phyloP scores from a whole-genome alignment of 2,113 vertebrate species.

The Psittacula cyanocephala region DNA sequence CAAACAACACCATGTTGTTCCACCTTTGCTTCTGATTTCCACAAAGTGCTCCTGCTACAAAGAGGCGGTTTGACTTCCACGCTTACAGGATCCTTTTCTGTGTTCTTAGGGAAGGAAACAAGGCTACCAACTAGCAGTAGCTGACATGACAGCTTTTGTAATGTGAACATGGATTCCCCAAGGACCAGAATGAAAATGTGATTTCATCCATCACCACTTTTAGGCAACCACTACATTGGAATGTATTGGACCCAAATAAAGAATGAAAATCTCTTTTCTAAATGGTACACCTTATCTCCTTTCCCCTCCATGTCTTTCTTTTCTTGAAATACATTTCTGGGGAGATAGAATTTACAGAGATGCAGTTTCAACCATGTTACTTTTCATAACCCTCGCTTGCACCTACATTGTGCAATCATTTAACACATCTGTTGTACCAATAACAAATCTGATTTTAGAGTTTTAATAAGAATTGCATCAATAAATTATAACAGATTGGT shows the following conservation, averaged over 20 bases:
- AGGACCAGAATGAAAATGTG: background rate
- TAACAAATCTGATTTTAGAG: conserved; percentile 45
- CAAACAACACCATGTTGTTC: background rate
- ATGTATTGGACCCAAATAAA: background rate
- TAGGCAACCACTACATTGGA: background rate
- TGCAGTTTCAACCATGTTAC: background rate
- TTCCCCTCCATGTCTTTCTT: background rate
- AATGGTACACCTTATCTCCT: background rate
- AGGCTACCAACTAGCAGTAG: background rate
- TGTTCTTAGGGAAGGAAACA: background rate
- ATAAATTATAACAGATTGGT: conserved; percentile 63
- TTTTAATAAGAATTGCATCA: conserved; percentile 58
- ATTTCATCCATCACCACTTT: background rate
- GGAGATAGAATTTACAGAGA: background rate
- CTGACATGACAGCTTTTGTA: background rate
- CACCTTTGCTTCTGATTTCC: background rate
- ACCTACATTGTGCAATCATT: conserved; percentile 31
- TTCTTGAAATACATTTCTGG: background rate
- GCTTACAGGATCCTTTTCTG: background rate
- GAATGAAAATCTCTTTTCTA: background rate
- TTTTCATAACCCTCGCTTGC: conserved; percentile 20
- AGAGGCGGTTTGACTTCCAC: background rate
- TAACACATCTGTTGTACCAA: conserved; percentile 29
- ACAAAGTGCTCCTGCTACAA: background rate
- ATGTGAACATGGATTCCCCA: background rate